Evolutionary conservation across 2,113 vertebrate species (phyloP).

Genomic region (Picathartes gymnocephalus): DNA sequence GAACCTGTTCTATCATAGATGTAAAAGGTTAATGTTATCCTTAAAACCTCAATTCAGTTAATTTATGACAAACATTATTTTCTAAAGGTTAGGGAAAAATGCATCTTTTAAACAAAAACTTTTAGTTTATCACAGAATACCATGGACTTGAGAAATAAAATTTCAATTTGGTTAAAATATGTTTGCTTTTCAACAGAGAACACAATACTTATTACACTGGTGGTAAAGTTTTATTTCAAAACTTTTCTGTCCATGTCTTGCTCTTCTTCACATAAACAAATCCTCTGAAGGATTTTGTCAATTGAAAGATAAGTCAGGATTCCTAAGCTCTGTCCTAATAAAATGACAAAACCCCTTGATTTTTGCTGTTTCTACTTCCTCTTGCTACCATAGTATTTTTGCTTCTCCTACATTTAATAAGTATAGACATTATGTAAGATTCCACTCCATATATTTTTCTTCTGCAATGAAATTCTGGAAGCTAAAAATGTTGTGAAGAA

Average conservation of each 20-base stretch:
- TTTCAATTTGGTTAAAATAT: background rate
- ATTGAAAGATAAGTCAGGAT: background rate
- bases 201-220: background rate
- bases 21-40: conserved; percentile 3
- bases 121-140: background rate
- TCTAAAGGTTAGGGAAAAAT: conserved; percentile 1
- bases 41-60: background rate
- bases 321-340: background rate
- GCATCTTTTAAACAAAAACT: background rate
- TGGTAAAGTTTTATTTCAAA: background rate
- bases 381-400: background rate
- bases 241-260: background rate
- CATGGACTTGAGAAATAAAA: accelerated
- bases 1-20: background rate
- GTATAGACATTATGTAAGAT: background rate
- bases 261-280: background rate
- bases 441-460: background rate
- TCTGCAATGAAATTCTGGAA: background rate
- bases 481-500: background rate
- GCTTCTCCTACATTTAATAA: background rate
- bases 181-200: background rate
- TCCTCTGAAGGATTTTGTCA: background rate
- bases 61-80: background rate
- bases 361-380: background rate
- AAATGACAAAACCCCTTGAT: background rate